Evolutionary conservation across 2,888 invertebrate genomes (phyloP), one percentile per base, ranked within the genome.

Genomic region (Listrodromus nycthemerus): DNA sequence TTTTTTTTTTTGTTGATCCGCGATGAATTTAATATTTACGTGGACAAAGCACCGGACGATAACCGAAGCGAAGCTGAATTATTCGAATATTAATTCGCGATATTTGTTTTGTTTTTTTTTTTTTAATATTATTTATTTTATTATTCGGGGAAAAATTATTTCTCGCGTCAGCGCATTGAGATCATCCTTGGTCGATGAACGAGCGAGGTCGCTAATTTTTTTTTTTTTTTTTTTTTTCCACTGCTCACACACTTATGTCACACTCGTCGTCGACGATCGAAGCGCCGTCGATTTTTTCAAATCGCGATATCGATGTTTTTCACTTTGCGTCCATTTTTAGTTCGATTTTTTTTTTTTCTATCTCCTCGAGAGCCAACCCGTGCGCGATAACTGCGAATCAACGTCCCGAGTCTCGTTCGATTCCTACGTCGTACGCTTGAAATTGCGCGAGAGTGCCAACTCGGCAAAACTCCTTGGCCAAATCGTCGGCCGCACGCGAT

Each of bases 381-480:
- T 24, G 24, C 55, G 55, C 55, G 55, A 55, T 55, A 55, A 21
- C 55, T 55, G 21, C 55, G 55, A 24, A 13, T 13, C 45, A 50
- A 41, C 55, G 55, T 75, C 33, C 21, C 24, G 52, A 65, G 55
- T 13, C 69, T 61, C 63, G 75, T 69, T 19, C 27, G n/a, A 30
- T 27, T 58, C 41, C 30, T 21, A 69, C 61, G 69, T 65, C 21
- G 66, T 58, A 75, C 52, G 52, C 41, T 79, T 19, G 27, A 65
- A 75, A 63, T 63, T 24, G 33, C 66, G 61, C 50, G 67, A 13
- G 50, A 63, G 27, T 75, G 80, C 80, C 80, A 80, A 80, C 75
- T 80, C 75, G 50, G 80, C 80, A 63, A 13, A 80, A 80, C 45
- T 55, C 24, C 75, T 55, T 63, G 52, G 80, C 80, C 67, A 75